A percentile compares a stretch with the other conserved stretches of the same genome.
These are phyloP conservation scores for Sturmia bella DNA, from an alignment of 2,888 invertebrate species.

Conservation along the genomic window DNA sequence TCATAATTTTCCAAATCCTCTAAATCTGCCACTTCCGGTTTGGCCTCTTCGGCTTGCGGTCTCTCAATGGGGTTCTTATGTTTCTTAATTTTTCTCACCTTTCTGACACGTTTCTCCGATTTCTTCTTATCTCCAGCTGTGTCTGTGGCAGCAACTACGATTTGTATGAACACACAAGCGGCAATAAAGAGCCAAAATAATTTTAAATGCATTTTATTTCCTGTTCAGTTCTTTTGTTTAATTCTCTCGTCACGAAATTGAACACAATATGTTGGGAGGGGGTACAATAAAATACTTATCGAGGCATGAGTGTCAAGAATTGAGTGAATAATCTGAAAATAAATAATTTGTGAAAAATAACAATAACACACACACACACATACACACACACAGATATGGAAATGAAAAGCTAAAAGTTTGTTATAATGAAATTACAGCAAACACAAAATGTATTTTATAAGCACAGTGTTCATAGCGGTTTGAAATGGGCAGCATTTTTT, in stretches of 20 bases:
- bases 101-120: constrained; percentile 49
- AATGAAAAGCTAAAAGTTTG: constrained; percentile 1
- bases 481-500: neutral
- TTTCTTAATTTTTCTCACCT: constrained; percentile 56
- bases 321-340: constrained; percentile 53
- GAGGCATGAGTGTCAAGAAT: constrained; percentile 32
- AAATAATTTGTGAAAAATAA: neutral
- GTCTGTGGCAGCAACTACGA: constrained; percentile 51
- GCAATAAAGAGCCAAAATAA: constrained; percentile 60
- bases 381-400: no score
- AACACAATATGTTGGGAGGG: constrained; percentile 26
- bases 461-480: neutral
- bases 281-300: constrained; percentile 13
- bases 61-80: constrained; percentile 65
- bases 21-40: constrained; percentile 70
- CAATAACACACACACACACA: no score
- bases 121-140: constrained; percentile 9
- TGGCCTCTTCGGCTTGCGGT: constrained; percentile 74
- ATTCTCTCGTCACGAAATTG: constrained; percentile 23
- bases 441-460: neutral
- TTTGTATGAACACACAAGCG: constrained; percentile 58
- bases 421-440: constrained; percentile 20
- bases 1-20: constrained; percentile 73
- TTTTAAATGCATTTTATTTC: constrained; percentile 64
- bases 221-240: constrained; percentile 2